Evolutionary conservation across 2,888 invertebrate genomes (phyloP), one percentile per base, ranked within the genome.

Genomic region (Ypsolopha sequella): DNA sequence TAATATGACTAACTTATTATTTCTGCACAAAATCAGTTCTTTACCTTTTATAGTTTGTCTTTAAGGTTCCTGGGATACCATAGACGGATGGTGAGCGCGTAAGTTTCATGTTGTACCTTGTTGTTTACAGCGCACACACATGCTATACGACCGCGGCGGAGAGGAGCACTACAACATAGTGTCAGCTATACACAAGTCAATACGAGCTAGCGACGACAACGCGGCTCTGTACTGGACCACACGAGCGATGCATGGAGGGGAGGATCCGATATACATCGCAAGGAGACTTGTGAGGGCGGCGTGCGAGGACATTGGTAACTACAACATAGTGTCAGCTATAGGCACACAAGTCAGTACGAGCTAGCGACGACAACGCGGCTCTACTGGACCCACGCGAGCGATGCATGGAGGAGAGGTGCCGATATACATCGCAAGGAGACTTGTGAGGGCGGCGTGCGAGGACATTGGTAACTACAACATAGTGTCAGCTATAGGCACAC

Each of bases 141-240:
- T 94, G 70, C 66, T 94, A 39, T 95, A 95, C 70, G 95, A 95
- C 68, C 88, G 89, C 52, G 88, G 90, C 70, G 95, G 95, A 7
- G 95, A 95, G 49, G 93, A 95, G 65, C 95, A 95, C 74, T 95
- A 94, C 73, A 93, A 95, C 69, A 90, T 90, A 41, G 91, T 94
- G 60, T 95, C 95, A 1, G 95, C 95, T 0, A 79, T 95, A 58
- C 95, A 95, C 64, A 95, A 95, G 74, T 93, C 94, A 0, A 91
- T 95, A 49, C 87, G 95, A 58, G 94, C 94, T 0, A 90, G 93
- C 11, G 93, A 94, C 70, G 92, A 90, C 55, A 93, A 92, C 73
- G 95, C 94, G 2, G 90, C 95, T 10, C 73, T 95, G 24, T 24
- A 95, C 68, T 95, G 95, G 95, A 86, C 93, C 2, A 90, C 93